Base-by-base conservation (phyloP, 2,888 invertebrate species). In the Lampropteryx suffumata region DNA sequence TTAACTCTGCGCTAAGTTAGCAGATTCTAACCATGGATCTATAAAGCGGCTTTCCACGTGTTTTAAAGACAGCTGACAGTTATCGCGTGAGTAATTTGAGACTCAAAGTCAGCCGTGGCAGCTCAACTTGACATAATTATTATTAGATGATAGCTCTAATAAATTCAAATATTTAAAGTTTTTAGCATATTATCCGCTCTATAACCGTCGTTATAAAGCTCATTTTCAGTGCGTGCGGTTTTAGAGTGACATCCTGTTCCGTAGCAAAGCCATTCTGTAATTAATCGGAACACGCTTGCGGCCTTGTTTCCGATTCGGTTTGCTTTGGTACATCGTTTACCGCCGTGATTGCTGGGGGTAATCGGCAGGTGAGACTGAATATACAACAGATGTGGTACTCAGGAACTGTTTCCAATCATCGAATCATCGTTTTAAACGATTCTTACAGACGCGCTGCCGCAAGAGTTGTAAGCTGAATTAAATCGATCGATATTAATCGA, bases 291-390 rank as follows among this genome's bases (percentile, higher is more conserved):
- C 82, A 82, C 79, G 76, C 74, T 78, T 65, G 71, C 78, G 82
- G 79, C 83, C 86, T 86, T 86, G 85, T 88, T 88, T 88, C 69
- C 73, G 71, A 86, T 88, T 85, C 73, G 84, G 67, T 59, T 69
- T 78, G 82, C 79, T 76, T 67, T 67, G 73, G 78, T 84, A 82
- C 85, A 88, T 86, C 82, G 81, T 82, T 88, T 84, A 82, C 77
- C 82, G 80, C 76, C 64, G 64, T 69, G 71, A 76, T 72, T 72
- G 74, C 73, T 71, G 67, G 69, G 73, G 76, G 73, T 77, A 78
- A 82, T 74, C 71, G 75, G 69, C 82, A 76, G 82, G 72, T 77
- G 82, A 71, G 71, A 80, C 66, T 68, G 65, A 70, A 85, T 65
- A 67, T 62, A 73, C 60, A 60, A 69, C 83, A 86, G 84, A 77